These are phyloP conservation scores for Thamnaconus septentrionalis DNA, from an alignment of 2,113 vertebrate species.

Conservation along the genomic window DNA sequence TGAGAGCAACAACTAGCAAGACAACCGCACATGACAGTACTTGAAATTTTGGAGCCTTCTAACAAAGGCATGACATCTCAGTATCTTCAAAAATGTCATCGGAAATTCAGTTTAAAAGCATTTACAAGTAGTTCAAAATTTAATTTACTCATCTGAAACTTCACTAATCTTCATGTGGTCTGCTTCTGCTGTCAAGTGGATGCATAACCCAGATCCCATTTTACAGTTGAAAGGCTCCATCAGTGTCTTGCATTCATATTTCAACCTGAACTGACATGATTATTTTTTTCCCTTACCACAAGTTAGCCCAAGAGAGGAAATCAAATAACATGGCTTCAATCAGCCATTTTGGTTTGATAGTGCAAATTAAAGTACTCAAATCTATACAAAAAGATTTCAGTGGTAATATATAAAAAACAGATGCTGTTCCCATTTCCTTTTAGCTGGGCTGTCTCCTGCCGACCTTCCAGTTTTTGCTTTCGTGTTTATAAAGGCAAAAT, in stretches of 20 bases:
- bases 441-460: slow-evolving; percentile 18
- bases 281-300: slow-evolving; percentile 62
- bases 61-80: no score
- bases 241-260: slow-evolving; percentile 76
- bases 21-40: no score
- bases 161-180: not conserved
- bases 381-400: slow-evolving; percentile 73
- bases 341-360: slow-evolving; percentile 66
- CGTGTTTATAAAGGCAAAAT: slow-evolving; percentile 34
- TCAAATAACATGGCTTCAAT: slow-evolving; percentile 48
- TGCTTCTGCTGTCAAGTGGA: slow-evolving; percentile 53
- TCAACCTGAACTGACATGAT: slow-evolving; percentile 66
- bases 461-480: slow-evolving; percentile 31
- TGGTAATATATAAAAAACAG: slow-evolving; percentile 61
- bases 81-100: not conserved
- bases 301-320: slow-evolving; percentile 64
- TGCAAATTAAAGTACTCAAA: slow-evolving; percentile 80
- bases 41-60: no score
- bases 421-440: slow-evolving; percentile 47
- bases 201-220: slow-evolving; percentile 43
- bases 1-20: slow-evolving; percentile 34
- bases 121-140: not conserved
- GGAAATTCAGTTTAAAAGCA: not conserved
- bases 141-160: not conserved
- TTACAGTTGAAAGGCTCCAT: slow-evolving; percentile 69